Evolutionary conservation across 2,797 vertebrate species (phyloP).

Genomic region (Erethizon dorsatum): DNA sequence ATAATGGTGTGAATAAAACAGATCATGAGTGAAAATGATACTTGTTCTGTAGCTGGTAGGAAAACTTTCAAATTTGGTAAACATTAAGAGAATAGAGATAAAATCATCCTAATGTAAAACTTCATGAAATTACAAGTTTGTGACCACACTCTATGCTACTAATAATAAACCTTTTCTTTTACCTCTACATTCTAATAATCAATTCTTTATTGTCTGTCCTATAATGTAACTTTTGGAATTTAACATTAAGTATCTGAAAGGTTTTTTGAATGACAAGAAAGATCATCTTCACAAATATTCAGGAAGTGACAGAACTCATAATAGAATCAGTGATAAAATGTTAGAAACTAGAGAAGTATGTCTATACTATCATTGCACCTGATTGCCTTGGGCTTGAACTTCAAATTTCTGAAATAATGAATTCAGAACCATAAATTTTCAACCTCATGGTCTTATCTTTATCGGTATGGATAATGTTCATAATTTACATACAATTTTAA

Average conservation of each 20-base stretch:
- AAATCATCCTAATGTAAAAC: not conserved
- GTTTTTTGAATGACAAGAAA: constrained; percentile 38
- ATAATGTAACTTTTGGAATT: constrained; percentile 57
- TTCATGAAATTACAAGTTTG: not conserved
- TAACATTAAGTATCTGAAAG: constrained; percentile 6
- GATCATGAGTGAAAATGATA: not conserved
- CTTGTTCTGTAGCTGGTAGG: not conserved
- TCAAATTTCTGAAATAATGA: constrained; percentile 38
- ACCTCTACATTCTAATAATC: not conserved
- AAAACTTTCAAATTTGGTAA: not conserved
- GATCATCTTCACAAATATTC: constrained; percentile 54
- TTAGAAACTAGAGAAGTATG: not conserved
- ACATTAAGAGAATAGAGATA: not conserved
- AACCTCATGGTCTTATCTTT: not conserved
- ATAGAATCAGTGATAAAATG: constrained; percentile 61
- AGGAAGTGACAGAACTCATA: constrained; percentile 10
- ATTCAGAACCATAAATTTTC: constrained; percentile 59
- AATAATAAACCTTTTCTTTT: constrained; percentile 11
- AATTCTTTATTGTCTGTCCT: constrained; percentile 55
- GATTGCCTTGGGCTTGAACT: constrained; percentile 33
- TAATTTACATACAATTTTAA: constrained; percentile 13
- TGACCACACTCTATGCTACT: not conserved
- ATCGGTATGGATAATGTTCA: constrained; percentile 44
- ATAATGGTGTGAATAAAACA: not conserved
- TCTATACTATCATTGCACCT: not conserved